A percentile compares a stretch with the other conserved stretches of the same genome.
Conservation (phyloP, 2,888 invertebrate genomes). For the Pyrrhosoma nymphula region DNA sequence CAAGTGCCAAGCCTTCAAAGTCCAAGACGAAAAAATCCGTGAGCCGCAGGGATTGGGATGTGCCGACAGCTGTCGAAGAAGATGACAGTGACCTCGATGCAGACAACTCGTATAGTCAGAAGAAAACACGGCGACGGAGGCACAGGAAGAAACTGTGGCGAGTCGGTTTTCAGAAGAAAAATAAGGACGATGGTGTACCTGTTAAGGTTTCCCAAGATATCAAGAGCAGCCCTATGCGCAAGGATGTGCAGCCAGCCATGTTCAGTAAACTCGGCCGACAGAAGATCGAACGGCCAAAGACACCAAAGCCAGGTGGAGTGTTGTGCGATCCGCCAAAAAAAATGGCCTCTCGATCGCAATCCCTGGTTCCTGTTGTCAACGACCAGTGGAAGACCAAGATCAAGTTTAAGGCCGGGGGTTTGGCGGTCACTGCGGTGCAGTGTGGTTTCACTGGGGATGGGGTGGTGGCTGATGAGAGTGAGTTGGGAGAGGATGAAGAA, state of each 20-base stretch:
- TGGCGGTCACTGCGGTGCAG: constrained; percentile 46
- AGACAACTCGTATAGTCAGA: background rate
- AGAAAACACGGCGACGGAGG: constrained; percentile 34
- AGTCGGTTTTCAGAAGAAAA: constrained; percentile 45
- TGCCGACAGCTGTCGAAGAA: constrained; percentile 32
- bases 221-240: background rate
- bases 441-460: constrained; percentile 25
- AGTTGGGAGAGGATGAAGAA: constrained; percentile 40
- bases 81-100: background rate
- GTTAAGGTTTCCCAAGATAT: background rate
- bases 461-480: constrained; percentile 36
- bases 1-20: background rate
- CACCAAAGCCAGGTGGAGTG: constrained; percentile 1
- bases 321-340: constrained; percentile 8
- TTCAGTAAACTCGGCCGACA: background rate
- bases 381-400: constrained; percentile 41
- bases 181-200: constrained; percentile 2
- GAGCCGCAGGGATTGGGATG: constrained; percentile 26
- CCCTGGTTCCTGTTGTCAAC: background rate
- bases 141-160: constrained; percentile 12
- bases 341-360: background rate
- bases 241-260: background rate
- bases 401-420: constrained; percentile 37
- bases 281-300: background rate
- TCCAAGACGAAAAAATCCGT: background rate